A percentile compares a stretch with the other conserved stretches of the same genome.
Conservation (phyloP, 2,888 invertebrate genomes). For the Agrenia bidenticulata region DNA sequence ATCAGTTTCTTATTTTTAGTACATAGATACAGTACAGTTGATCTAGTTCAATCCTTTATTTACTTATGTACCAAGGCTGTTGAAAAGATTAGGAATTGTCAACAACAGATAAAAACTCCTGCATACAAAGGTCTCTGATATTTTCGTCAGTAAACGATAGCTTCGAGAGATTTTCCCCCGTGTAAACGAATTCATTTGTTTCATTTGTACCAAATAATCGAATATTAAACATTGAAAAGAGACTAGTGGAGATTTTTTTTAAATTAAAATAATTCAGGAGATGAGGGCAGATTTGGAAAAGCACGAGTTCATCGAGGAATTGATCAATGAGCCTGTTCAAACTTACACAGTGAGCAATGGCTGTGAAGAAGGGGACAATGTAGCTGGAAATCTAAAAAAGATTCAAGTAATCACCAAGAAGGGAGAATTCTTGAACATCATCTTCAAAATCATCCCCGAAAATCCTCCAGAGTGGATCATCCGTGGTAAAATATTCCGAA, state of each 20-base stretch:
- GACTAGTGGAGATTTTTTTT: neutral
- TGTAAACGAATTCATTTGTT: no score
- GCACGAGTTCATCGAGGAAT: slow-evolving; percentile 74
- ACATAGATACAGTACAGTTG: no score
- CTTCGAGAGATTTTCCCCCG: no score
- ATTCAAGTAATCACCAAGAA: slow-evolving; percentile 10
- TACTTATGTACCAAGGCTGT: no score
- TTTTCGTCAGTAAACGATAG: no score
- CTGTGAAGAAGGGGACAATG: slow-evolving; percentile 40
- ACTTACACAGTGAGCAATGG: slow-evolving; percentile 21
- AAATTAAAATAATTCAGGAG: neutral
- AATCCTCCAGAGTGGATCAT: slow-evolving; percentile 26
- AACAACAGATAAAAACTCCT: no score
- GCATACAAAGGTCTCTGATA: no score
- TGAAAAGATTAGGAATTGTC: no score
- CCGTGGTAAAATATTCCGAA: slow-evolving; percentile 35
- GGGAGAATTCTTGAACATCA: slow-evolving; percentile 10
- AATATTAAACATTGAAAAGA: neutral
- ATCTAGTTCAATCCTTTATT: no score
- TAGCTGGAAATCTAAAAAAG: slow-evolving; percentile 37
- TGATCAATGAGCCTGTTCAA: slow-evolving; percentile 62
- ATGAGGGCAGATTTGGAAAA: neutral
- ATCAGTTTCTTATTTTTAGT: no score
- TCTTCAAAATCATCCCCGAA: slow-evolving; percentile 35
- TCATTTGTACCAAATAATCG: no score